Percentiles rank a stretch among this genome's conserved stretches.
Evolutionary conservation across 2,113 vertebrate species (phyloP).

Genomic region (Sterna hirundo): DNA sequence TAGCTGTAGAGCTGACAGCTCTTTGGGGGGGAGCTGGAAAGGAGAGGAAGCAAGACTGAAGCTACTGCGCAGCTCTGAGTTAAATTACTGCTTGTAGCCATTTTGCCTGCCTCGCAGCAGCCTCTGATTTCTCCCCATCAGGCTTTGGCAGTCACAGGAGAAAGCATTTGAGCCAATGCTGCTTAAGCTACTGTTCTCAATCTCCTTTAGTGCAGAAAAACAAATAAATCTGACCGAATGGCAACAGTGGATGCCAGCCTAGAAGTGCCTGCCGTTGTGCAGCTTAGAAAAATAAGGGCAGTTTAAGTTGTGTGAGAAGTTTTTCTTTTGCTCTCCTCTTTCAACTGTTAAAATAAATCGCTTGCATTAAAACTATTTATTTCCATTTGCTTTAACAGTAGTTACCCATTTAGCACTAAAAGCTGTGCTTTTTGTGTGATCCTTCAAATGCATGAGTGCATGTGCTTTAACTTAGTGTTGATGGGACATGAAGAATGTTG

Average conservation of each 20-base stretch:
- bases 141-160: not conserved
- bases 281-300: not conserved
- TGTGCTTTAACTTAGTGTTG: not conserved
- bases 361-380: not conserved
- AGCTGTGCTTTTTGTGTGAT: not conserved
- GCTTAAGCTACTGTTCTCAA: not conserved
- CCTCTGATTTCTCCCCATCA: not conserved
- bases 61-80: not conserved
- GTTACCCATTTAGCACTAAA: not conserved
- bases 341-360: not conserved
- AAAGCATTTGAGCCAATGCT: not conserved
- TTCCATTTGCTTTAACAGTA: not conserved
- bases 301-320: not conserved
- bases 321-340: not conserved
- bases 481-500: not conserved
- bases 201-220: not conserved
- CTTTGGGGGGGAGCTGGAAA: not conserved
- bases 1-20: not conserved
- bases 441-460: accelerated
- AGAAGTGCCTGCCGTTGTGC: not conserved
- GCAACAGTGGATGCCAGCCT: not conserved
- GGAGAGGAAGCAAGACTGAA: not conserved
- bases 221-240: not conserved
- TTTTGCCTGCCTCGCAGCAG: not conserved
- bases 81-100: not conserved